These are phyloP conservation scores for Rhinolophus sinicus DNA, from an alignment of 2,113 vertebrate genomes.

Conservation along the genomic window DNA sequence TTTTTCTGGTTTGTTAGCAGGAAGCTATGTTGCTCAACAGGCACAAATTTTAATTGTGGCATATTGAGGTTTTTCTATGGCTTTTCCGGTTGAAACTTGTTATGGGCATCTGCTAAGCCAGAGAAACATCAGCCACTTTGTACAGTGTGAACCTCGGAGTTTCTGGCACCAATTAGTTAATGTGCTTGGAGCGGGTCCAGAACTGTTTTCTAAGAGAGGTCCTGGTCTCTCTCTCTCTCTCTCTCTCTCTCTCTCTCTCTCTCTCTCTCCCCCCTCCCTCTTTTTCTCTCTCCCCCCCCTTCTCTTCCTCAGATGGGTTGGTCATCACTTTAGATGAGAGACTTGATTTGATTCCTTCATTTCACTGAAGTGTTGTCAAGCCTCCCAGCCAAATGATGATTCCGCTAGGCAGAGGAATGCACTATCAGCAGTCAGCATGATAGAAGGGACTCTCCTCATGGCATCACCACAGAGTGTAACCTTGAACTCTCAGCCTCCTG, in stretches of 20 bases:
- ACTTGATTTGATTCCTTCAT: background rate
- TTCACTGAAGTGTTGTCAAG: background rate
- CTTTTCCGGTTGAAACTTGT: background rate
- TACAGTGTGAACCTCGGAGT: background rate
- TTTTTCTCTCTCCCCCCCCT: background rate
- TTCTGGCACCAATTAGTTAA: background rate
- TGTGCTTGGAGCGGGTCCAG: too few species aligned
- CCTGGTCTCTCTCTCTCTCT: background rate
- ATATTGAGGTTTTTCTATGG: background rate
- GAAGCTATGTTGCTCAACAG: background rate
- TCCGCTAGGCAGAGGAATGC: background rate
- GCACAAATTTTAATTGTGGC: background rate
- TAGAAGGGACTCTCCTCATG: rapidly evolving
- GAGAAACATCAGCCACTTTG: background rate
- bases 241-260: too few species aligned
- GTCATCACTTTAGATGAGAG: background rate
- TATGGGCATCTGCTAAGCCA: background rate
- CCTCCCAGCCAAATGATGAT: background rate
- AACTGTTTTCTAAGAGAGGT: background rate
- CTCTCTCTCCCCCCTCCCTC: too few species aligned
- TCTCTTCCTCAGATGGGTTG: background rate
- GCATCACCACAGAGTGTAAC: background rate
- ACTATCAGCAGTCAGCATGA: too few species aligned
- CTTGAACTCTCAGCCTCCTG: background rate
- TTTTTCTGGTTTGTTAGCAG: background rate